phyloP scores from a whole-genome alignment of 2,113 vertebrate genomes.

The Brienomyrus brachyistius region DNA sequence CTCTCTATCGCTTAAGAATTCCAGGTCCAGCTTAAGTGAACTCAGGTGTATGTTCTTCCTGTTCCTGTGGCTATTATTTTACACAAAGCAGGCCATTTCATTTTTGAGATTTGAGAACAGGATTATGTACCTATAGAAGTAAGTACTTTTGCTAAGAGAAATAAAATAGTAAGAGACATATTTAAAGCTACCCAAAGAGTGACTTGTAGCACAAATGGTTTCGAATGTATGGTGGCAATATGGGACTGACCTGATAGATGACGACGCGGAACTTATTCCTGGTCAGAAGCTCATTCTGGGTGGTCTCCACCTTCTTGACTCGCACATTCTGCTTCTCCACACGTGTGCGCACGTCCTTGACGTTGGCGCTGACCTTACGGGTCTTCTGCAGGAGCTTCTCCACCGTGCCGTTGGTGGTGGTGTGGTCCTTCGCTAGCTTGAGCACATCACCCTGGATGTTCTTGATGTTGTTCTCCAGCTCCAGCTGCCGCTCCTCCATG shows the following conservation, averaged over 20 bases:
- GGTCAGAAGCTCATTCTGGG: constrained; percentile 88
- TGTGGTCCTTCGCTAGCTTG: constrained; percentile 82
- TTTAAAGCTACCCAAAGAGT: background rate
- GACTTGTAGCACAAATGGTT: background rate
- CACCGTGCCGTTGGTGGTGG: constrained; percentile 69
- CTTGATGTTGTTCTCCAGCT: constrained; percentile 78
- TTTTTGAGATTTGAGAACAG: background rate
- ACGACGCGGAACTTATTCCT: constrained; percentile 94
- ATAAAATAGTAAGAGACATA: background rate
- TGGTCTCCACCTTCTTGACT: constrained; percentile 80
- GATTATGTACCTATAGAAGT: background rate
- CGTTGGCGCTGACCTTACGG: constrained; percentile 80
- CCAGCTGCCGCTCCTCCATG: constrained; percentile 85
- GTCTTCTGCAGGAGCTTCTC: constrained; percentile 92
- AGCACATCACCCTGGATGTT: constrained; percentile 83
- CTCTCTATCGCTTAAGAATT: background rate
- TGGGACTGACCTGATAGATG: constrained; percentile 83
- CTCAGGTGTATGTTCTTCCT: background rate
- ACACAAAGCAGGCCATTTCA: background rate
- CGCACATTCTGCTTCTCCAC: constrained; percentile 81
- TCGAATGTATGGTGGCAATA: background rate
- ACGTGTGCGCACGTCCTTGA: constrained; percentile 82
- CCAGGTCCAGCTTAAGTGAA: background rate
- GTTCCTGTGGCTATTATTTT: background rate
- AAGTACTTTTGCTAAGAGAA: background rate